Percentiles rank a stretch among this genome's conserved stretches.
These are phyloP conservation scores for Drosophila dunni DNA, from an alignment of 1,140 invertebrate genomes.

Conservation along the genomic window DNA sequence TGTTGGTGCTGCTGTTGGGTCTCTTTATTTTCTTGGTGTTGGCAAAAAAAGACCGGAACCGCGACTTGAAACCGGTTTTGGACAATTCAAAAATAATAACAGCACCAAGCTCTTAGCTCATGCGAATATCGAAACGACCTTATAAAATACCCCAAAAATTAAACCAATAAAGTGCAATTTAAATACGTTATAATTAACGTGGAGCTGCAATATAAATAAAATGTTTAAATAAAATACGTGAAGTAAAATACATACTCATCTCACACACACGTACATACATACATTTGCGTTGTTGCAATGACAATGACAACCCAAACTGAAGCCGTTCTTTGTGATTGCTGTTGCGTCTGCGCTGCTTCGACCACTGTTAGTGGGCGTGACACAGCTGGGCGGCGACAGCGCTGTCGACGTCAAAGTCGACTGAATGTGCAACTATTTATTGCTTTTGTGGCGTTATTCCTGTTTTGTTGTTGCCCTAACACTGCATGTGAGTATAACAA, in stretches of 20 bases:
- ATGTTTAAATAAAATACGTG: slow-evolving; percentile 8
- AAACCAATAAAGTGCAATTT: slow-evolving; percentile 21
- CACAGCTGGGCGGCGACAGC: slow-evolving; percentile 18
- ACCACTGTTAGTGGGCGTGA: background rate
- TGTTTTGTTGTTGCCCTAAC: slow-evolving; percentile 29
- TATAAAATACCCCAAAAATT: slow-evolving; percentile 9
- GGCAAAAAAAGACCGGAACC: slow-evolving; percentile 48
- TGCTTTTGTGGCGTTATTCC: slow-evolving; percentile 49
- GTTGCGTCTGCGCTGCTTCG: slow-evolving; percentile 36
- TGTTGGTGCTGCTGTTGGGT: slow-evolving; percentile 14
- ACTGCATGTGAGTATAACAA: slow-evolving; percentile 51
- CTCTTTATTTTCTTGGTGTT: background rate
- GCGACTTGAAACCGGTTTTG: slow-evolving; percentile 67
- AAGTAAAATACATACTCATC: slow-evolving; percentile 4
- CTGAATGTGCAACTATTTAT: slow-evolving; percentile 26
- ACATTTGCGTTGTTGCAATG: slow-evolving; percentile 18
- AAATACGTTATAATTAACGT: background rate
- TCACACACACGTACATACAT: background rate
- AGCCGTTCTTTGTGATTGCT: slow-evolving; percentile 63
- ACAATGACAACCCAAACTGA: slow-evolving; percentile 27
- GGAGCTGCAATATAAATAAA: background rate
- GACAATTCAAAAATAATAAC: slow-evolving; percentile 49
- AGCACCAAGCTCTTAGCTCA: slow-evolving; percentile 53
- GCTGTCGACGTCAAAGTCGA: slow-evolving; percentile 10
- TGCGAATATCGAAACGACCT: slow-evolving; percentile 45